A percentile compares a stretch with the other conserved stretches of the same genome.
These are phyloP conservation scores for Brachionus angularis DNA, from an alignment of 1,140 invertebrate species.

Conservation along the genomic window DNA sequence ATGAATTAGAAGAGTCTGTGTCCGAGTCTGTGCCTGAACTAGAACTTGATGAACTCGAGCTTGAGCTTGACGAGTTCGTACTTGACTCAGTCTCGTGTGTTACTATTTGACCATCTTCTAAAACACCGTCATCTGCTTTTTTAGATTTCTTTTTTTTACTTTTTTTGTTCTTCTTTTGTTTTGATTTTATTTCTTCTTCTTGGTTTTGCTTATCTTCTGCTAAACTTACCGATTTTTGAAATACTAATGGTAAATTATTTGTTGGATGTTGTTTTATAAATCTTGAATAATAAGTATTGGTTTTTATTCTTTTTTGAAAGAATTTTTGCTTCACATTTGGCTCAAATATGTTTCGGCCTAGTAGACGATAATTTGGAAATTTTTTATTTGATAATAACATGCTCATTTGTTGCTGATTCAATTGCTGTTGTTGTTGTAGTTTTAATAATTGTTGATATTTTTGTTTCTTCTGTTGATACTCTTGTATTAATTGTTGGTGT, in stretches of 20 bases:
- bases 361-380: slow-evolving; percentile 37
- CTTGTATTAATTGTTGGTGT: slow-evolving; percentile 26
- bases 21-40: not conserved
- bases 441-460: slow-evolving; percentile 19
- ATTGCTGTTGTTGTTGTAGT: not conserved
- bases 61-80: not conserved
- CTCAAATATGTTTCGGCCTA: slow-evolving; percentile 44
- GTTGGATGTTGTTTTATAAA: slow-evolving; percentile 44
- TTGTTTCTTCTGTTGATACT: slow-evolving; percentile 31
- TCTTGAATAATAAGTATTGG: slow-evolving; percentile 19
- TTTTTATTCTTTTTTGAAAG: slow-evolving; percentile 21
- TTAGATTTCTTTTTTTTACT: not conserved
- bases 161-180: slow-evolving; percentile 14
- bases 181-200: not conserved
- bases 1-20: not conserved
- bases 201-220: not conserved
- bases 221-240: slow-evolving; percentile 10
- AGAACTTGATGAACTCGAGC: not conserved
- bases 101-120: slow-evolving; percentile 24
- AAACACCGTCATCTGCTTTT: not conserved
- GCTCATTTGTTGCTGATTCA: slow-evolving; percentile 4
- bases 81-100: not conserved
- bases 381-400: slow-evolving; percentile 1
- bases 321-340: slow-evolving; percentile 39
- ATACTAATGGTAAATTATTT: slow-evolving; percentile 28